Evolutionary conservation across 2,113 vertebrate species (phyloP).

Genomic region (Bufo bufo): DNA sequence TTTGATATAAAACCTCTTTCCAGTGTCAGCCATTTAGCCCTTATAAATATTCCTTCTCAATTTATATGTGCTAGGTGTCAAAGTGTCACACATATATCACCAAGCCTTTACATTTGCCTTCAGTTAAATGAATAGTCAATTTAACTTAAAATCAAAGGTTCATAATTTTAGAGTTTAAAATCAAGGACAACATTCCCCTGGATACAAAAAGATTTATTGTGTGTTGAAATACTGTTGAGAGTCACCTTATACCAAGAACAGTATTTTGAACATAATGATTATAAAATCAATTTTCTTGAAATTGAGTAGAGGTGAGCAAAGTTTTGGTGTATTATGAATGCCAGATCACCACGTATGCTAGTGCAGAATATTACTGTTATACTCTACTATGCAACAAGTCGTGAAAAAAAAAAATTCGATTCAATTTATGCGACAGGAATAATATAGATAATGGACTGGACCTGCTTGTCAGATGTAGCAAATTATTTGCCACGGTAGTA

Average conservation of each 20-base stretch:
- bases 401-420: not conserved
- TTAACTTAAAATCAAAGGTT: slow-evolving; percentile 34
- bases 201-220: slow-evolving; percentile 43
- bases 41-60: not conserved
- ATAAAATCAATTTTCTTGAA: slow-evolving; percentile 30
- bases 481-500: not conserved
- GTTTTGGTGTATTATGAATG: not conserved
- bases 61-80: not conserved
- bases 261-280: slow-evolving; percentile 16
- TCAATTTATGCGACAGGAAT: not conserved
- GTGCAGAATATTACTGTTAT: not conserved
- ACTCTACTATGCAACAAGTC: not conserved
- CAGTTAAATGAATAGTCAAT: slow-evolving; percentile 46
- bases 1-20: slow-evolving; percentile 5
- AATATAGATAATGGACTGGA: not conserved
- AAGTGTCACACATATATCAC: not conserved
- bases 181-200: slow-evolving; percentile 45
- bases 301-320: too few species aligned
- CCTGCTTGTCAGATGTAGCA: not conserved
- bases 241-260: slow-evolving; percentile 42
- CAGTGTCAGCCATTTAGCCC: not conserved
- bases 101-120: not conserved
- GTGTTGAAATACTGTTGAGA: slow-evolving; percentile 26
- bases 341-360: not conserved
- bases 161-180: slow-evolving; percentile 35